Base-by-base conservation (phyloP, 2,797 vertebrate species). In the Cuculus canorus region DNA sequence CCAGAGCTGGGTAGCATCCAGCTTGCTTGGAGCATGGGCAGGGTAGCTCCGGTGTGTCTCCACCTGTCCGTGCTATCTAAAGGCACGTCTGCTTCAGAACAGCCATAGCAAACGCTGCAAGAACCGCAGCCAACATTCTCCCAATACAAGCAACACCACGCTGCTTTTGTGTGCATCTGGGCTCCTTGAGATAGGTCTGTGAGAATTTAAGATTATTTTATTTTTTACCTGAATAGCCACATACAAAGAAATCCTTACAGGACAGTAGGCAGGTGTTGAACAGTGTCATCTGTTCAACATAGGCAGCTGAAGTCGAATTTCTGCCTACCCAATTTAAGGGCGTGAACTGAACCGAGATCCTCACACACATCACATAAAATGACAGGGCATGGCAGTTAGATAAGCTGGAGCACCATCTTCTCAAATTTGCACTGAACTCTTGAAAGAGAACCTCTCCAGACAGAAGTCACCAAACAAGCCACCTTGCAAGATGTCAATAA, bases 11-110 rank as follows among this genome's bases (percentile, higher is more conserved):
- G 84, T 33, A 53, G 53, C 79, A 92, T 71, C 68, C 80, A 95
- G 77, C 30, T 72, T 86, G 69, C 90, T 83, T 54, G 35, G 24
- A 95, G 80, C 73, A 89, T 12, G 4, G 80, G 77, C 54, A 90
- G 57, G 80, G 82, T 69, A 90, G 73, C 30, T 82, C 80, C 72
- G 66, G 27, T 82, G 47, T 54, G 86, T 50, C 82, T 92, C 82
- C 73, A 91, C 82, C 77, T 79, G 84, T 61, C 72, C 45, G 9
- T 13, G 76, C 64, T 78, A 84, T 92, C 89, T 52, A 87, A 92
- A 79, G 79, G 75, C 70, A 90, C 0, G 10, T 56, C 86, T 95
- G n/a, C 54, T 72, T 56, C 69, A 79, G 32, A 68, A 27, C 16
- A 86, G 66, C 25, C 4, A 2, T 12, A 45, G 9, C 7, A 0